Conservation (phyloP, 2,797 vertebrate species). For the Sphenopsis melanotis region DNA sequence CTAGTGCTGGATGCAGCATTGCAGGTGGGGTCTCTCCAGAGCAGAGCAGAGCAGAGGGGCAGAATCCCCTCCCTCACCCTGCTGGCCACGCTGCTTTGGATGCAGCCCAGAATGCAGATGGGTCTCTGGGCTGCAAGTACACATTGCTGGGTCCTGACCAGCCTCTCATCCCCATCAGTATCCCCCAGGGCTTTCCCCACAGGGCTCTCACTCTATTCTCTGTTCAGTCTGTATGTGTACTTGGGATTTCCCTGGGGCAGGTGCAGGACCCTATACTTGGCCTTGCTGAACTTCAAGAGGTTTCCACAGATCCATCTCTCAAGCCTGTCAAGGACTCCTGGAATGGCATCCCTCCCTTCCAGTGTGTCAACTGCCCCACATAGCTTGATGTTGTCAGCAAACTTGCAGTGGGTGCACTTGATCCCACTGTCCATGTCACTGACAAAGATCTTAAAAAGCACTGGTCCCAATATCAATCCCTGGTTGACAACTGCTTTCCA, state of each 20-base stretch:
- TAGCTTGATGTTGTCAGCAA: rapidly evolving
- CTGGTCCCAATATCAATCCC: neutral
- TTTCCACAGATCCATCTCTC: neutral
- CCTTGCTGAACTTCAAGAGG: neutral
- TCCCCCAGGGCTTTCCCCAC: neutral
- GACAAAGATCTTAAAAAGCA: neutral
- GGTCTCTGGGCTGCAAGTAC: neutral
- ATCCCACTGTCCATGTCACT: neutral
- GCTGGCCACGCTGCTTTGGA: rapidly evolving
- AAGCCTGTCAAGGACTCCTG: neutral
- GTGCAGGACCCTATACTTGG: neutral
- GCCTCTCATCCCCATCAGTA: neutral
- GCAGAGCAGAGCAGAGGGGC: neutral
- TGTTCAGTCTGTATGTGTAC: neutral
- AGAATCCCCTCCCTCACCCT: neutral
- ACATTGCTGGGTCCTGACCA: neutral
- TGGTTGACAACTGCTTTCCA: rapidly evolving
- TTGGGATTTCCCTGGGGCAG: neutral
- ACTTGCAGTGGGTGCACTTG: neutral
- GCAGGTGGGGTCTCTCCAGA: neutral
- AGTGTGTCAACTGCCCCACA: too few relatives aligned
- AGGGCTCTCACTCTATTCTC: neutral
- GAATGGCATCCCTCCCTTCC: neutral
- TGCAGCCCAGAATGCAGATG: neutral
- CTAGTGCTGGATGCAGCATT: neutral